Base-by-base conservation (phyloP, 2,113 vertebrate species). In the Parus major region DNA sequence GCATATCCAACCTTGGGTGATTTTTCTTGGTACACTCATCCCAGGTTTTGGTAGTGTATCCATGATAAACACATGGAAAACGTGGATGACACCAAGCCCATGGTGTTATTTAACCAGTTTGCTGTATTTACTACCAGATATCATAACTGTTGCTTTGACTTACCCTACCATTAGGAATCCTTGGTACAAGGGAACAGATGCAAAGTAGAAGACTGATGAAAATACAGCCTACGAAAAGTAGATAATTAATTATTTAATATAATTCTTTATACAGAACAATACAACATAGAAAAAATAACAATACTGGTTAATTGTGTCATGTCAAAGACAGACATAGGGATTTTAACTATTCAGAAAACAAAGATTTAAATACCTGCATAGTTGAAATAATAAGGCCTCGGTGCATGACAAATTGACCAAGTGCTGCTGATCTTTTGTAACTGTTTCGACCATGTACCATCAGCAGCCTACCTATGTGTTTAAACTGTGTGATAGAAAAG, bases 151-250 rank as follows among this genome's bases (percentile, higher is more conserved):
- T 91, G 64, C 47, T 47, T 69, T 68, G 70, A 98, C 98, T 83
- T 98, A 99, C 99, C 99, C 99, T 21, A 99, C 99, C 99, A 99
- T 99, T 96, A 99, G 99, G 98, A 99, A 99, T 42, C 99, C 99
- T 98, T 99, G 99, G 98, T 99, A 99, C 95, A 99, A 97, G 36
- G 99, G 99, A 89, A 99, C 98, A 8, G 99, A 99, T 29, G 99
- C 99, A 85, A 99, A 99, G 97, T 98, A 99, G 98, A 99, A 99
- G 83, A 99, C 97, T 20, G 99, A 99, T 57, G 99, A 99, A 96
- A 99, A 99, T 35, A 99, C 99, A 8, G 99, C 99, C 99, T 99
- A 97, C 77, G 92, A 50, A 41, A 66, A 87, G 12, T 39, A 83
- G 57, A 88, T 46, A 87, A 73, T 80, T 46, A 31, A 24, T 42